Evolutionary conservation across 2,113 vertebrate genomes (phyloP).

Genomic region (Pygoscelis antarcticus): DNA sequence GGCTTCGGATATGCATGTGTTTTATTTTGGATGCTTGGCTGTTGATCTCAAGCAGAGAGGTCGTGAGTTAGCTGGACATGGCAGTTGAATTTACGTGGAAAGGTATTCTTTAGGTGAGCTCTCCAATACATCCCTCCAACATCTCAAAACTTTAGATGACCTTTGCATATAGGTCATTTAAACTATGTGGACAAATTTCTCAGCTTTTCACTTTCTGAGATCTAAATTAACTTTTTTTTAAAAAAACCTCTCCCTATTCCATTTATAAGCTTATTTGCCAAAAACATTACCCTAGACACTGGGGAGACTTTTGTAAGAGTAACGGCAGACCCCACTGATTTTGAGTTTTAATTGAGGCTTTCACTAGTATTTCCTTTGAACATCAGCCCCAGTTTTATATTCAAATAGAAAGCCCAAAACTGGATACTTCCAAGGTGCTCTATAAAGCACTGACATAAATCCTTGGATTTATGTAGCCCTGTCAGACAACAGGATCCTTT

Average conservation of each 20-base stretch:
- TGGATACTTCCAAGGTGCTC: background rate
- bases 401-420: background rate
- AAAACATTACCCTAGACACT: background rate
- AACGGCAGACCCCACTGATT: background rate
- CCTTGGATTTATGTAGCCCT: constrained; percentile 39
- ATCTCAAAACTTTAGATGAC: background rate
- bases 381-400: background rate
- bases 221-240: background rate
- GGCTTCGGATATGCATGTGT: fast-evolving
- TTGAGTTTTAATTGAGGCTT: background rate
- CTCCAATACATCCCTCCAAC: background rate
- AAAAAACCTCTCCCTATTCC: background rate
- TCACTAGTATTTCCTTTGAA: background rate
- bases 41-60: background rate
- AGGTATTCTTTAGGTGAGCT: background rate
- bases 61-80: background rate
- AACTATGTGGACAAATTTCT: background rate
- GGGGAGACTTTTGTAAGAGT: background rate
- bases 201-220: background rate
- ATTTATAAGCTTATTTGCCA: background rate
- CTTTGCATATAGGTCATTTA: background rate
- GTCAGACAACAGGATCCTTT: constrained; percentile 31
- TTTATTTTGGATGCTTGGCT: background rate
- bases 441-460: background rate
- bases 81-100: background rate